A percentile compares a stretch with the other conserved stretches of the same genome.
phyloP scores from a whole-genome alignment of 2,113 vertebrate species.

The Nanorana parkeri region DNA sequence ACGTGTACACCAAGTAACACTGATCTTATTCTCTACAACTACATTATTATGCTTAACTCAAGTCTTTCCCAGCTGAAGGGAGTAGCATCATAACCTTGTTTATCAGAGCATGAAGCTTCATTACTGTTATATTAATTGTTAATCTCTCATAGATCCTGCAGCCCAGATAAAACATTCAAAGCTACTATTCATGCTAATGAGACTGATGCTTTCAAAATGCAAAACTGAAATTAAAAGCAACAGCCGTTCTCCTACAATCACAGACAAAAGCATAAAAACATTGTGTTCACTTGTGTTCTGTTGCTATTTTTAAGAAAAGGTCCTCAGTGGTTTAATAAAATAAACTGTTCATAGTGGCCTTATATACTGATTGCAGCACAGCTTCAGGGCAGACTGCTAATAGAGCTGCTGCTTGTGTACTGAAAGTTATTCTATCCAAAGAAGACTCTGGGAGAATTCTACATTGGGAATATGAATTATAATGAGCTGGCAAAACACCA shows the following conservation, averaged over 20 bases:
- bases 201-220: conserved; percentile 14
- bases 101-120: conserved; percentile 45
- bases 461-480: no score
- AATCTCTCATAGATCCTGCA: conserved; percentile 38
- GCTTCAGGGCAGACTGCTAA: neutral
- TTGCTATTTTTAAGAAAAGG: conserved; percentile 26
- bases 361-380: neutral
- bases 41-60: conserved; percentile 9
- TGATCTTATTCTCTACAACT: neutral
- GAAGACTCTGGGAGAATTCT: no score
- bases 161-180: conserved; percentile 28
- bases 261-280: conserved; percentile 29
- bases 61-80: neutral
- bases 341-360: neutral
- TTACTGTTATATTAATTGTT: conserved; percentile 49
- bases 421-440: no score
- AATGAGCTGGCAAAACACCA: no score
- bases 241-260: conserved; percentile 4
- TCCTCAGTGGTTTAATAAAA: neutral
- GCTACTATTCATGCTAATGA: conserved; percentile 42
- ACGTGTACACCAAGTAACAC: neutral
- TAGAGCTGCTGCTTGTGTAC: neutral
- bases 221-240: conserved; percentile 33
- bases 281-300: conserved; percentile 32
- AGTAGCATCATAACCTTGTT: conserved; percentile 35